Base-by-base conservation (phyloP, 2,113 vertebrate genomes). In the Rhinogobius similis region DNA sequence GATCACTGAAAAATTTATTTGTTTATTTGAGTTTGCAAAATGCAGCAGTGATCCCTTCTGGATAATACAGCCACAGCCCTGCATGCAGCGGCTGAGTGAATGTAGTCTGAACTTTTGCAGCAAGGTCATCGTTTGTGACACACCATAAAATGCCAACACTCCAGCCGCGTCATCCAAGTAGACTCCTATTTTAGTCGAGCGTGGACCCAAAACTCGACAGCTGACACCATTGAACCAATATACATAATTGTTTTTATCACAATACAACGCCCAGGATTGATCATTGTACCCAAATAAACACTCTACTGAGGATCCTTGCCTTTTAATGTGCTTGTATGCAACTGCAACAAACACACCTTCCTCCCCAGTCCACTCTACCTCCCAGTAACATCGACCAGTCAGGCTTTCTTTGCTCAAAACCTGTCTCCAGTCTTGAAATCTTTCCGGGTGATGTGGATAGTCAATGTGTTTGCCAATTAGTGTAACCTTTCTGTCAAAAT, bases 331-430 rank as follows among this genome's bases (percentile, higher is more conserved):
- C 21, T 43, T 0, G 74, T 7, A 14, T 3, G 0, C 24, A 39
- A 62, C 59, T 39, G 59, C 59, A 4, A 62, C 11, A 12, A 39
- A 62, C 18, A 62, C 29, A 20, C 24, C 55, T 32, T 29, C 13
- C 62, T 20, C 5, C 26, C 38, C 55, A n/a, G 4, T 3, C n/a
- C 72, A 29, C 66, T 71, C 67, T 53, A 79, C 76, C 67, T 79
- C 67, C 56, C 56, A 79, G 63, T 71, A 78, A 53, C 46, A 69
- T 4, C 62, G 63, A 29, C 77, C 48, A 2, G 27, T 62, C 46
- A 79, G 67, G 62, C 63, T 58, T 53, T 81, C 65, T 65, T 11
- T 73, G 9, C 73, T 76, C 66, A 76, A 55, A 16, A 70, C 72
- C 72, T 78, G 72, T 1, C 1, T 4, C 10, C 21, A 56, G 0